Conservation (phyloP, 2,113 vertebrate species). For the rat (Rattus norvegicus) region DNA sequence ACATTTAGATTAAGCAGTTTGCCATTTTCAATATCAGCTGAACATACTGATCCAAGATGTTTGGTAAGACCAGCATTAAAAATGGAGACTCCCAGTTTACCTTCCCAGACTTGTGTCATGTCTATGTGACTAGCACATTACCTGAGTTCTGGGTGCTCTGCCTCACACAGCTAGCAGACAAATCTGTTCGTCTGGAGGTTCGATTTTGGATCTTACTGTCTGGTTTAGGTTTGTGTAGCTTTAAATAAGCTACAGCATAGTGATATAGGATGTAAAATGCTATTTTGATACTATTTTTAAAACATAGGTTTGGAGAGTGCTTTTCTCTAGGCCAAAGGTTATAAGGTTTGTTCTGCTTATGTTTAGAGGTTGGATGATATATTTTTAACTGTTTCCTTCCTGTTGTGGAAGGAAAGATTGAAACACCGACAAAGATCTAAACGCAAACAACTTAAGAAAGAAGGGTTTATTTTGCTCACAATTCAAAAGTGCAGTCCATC, state of each 20-base stretch:
- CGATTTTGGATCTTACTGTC: slow-evolving; percentile 8
- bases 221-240: background rate
- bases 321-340: slow-evolving; percentile 10
- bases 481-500: background rate
- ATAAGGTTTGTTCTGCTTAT: background rate
- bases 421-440: background rate
- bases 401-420: background rate
- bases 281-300: slow-evolving; percentile 19
- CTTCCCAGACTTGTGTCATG: slow-evolving; percentile 53
- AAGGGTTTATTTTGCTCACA: background rate
- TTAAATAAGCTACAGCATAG: slow-evolving; percentile 23
- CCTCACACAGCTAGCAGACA: background rate
- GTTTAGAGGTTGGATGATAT: background rate
- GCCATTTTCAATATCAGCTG: slow-evolving; percentile 26
- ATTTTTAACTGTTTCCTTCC: background rate
- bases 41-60: slow-evolving; percentile 52
- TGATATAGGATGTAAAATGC: background rate
- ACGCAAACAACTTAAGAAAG: background rate
- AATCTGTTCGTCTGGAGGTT: background rate
- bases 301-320: background rate
- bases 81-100: slow-evolving; percentile 65
- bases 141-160: background rate
- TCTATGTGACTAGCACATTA: slow-evolving; percentile 26
- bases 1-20: slow-evolving; percentile 59
- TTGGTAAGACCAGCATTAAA: background rate